These are phyloP conservation scores for Poecilia latipinna DNA, from an alignment of 2,113 vertebrate species.

Conservation along the genomic window DNA sequence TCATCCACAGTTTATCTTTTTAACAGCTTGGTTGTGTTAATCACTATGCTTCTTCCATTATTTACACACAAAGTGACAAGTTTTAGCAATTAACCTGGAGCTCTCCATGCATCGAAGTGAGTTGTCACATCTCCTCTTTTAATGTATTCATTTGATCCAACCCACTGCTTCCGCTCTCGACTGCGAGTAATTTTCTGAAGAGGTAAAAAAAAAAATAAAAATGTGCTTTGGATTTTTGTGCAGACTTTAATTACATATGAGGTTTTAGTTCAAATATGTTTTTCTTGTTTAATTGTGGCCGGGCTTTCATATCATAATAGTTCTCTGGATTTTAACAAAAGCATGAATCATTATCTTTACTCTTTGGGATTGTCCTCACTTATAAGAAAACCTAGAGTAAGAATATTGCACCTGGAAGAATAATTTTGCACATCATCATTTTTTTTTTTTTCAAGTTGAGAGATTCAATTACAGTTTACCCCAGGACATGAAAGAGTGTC, in stretches of 20 bases:
- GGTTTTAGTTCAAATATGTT: not conserved
- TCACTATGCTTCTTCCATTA: conserved; percentile 17
- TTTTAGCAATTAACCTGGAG: conserved; percentile 10
- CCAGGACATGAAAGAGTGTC: too few species aligned
- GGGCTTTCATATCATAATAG: not conserved
- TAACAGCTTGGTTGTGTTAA: conserved; percentile 41
- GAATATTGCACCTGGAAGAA: too few species aligned
- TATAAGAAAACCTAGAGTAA: too few species aligned
- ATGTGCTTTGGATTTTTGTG: not conserved
- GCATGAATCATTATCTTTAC: too few species aligned
- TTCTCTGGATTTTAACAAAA: not conserved
- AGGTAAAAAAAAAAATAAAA: not conserved
- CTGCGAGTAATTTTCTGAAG: not conserved
- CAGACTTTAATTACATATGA: not conserved
- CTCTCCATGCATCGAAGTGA: not conserved
- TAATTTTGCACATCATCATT: too few species aligned
- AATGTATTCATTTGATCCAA: conserved; percentile 6
- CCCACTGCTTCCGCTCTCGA: not conserved
- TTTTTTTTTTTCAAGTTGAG: too few species aligned
- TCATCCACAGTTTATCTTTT: conserved; percentile 17
- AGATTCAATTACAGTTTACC: too few species aligned
- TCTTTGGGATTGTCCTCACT: too few species aligned
- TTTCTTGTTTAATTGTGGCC: not conserved
- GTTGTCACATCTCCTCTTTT: not conserved
- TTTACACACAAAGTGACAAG: conserved; percentile 16